These are phyloP conservation scores for Albula glossodonta DNA, from an alignment of 2,113 vertebrate genomes.

Conservation along the genomic window DNA sequence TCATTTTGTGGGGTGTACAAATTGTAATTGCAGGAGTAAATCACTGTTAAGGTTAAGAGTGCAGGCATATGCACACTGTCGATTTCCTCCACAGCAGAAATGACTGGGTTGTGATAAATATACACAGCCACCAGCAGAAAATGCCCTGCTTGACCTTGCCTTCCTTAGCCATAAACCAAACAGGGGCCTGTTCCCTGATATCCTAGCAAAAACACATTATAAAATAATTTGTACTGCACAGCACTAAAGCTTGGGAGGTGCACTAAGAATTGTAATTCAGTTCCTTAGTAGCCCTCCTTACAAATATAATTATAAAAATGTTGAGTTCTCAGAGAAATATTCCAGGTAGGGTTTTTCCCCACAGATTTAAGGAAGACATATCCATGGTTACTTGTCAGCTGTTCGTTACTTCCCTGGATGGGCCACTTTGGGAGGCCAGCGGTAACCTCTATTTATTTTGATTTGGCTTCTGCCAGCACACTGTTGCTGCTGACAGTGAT, in stretches of 20 bases:
- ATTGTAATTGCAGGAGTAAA: constrained; percentile 60
- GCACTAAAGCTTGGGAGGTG: not conserved
- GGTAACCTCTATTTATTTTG: constrained; percentile 62
- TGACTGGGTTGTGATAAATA: constrained; percentile 56
- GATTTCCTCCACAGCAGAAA: constrained; percentile 43
- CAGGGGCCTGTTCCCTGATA: not conserved
- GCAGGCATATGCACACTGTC: constrained; percentile 55
- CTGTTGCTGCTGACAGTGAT: constrained; percentile 49
- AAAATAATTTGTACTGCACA: not conserved
- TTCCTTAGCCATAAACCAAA: constrained; percentile 45
- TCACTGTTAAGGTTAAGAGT: constrained; percentile 62
- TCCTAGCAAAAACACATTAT: constrained; percentile 1
- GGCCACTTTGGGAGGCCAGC: constrained; percentile 31
- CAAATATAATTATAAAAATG: no score
- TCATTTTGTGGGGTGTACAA: constrained; percentile 59
- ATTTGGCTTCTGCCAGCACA: constrained; percentile 40
- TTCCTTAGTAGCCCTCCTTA: no score
- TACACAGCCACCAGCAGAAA: constrained; percentile 43
- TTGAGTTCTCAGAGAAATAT: constrained; percentile 31
- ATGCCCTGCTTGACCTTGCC: constrained; percentile 48
- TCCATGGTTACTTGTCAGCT: constrained; percentile 13
- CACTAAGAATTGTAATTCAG: not conserved
- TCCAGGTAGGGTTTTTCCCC: constrained; percentile 46
- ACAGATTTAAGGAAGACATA: constrained; percentile 29
- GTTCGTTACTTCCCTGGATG: constrained; percentile 34